phyloP scores from a whole-genome alignment of 2,888 invertebrate genomes.

The Blera fallax region DNA sequence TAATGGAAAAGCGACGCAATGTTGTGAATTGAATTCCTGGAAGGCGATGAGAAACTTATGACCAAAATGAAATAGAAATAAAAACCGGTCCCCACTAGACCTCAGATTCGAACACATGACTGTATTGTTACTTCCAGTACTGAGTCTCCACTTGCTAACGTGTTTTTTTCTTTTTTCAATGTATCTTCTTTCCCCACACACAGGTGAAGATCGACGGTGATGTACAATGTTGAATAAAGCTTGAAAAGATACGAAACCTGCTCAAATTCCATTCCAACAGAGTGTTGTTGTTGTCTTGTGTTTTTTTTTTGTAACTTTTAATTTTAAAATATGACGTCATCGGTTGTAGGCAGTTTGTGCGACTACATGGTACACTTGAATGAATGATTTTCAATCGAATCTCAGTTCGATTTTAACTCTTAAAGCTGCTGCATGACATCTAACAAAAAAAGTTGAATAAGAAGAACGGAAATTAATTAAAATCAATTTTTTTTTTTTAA shows the following conservation, averaged over 20 bases:
- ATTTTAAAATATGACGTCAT: slow-evolving; percentile 65
- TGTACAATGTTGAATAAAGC: slow-evolving; percentile 51
- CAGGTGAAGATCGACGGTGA: slow-evolving; percentile 20
- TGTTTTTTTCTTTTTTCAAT: slow-evolving; percentile 27
- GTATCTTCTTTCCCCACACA: slow-evolving; percentile 49
- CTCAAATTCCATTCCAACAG: slow-evolving; percentile 71
- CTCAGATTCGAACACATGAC: slow-evolving; percentile 60
- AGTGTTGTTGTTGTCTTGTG: slow-evolving; percentile 45
- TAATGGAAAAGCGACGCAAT: slow-evolving; percentile 14
- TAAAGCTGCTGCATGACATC: slow-evolving; percentile 48
- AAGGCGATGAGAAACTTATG: slow-evolving; percentile 53
- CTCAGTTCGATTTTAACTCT: slow-evolving; percentile 66
- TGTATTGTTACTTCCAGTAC: slow-evolving; percentile 49
- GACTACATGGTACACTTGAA: slow-evolving; percentile 58
- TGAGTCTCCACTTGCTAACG: slow-evolving; percentile 8
- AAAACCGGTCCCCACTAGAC: slow-evolving; percentile 54
- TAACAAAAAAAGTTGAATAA: neutral
- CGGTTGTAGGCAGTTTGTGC: slow-evolving; percentile 63
- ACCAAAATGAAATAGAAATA: slow-evolving; percentile 35
- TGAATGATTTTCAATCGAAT: slow-evolving; percentile 64
- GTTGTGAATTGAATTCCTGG: slow-evolving; percentile 73
- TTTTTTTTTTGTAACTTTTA: slow-evolving; percentile 25
- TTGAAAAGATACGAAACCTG: slow-evolving; percentile 63
- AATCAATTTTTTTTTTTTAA: neutral
- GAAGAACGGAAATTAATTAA: neutral